These are phyloP conservation scores for Rhopalosiphum padi DNA, from an alignment of 1,140 invertebrate genomes.

Conservation along the genomic window DNA sequence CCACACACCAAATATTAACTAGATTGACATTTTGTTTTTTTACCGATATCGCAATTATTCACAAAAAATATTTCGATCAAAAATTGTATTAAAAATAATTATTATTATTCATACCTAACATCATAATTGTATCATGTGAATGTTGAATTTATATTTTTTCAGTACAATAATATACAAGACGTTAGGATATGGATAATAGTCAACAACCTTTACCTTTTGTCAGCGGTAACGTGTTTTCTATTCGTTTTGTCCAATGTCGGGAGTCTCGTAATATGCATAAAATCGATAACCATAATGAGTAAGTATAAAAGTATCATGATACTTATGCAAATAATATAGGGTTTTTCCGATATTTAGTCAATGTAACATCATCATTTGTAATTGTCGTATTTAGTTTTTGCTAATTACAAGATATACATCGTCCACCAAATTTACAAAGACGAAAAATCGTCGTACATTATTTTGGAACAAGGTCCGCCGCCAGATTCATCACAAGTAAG, in stretches of 20 bases:
- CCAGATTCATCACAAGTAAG: neutral
- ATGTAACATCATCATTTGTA: neutral
- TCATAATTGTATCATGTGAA: neutral
- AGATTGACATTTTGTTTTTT: neutral
- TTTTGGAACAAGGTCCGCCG: neutral
- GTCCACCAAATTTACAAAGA: neutral
- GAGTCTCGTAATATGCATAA: neutral
- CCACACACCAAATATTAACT: neutral
- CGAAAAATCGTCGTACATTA: neutral
- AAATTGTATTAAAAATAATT: neutral
- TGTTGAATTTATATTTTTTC: neutral
- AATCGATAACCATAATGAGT: neutral
- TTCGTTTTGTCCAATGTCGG: neutral
- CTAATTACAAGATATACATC: neutral
- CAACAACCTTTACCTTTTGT: neutral
- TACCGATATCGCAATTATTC: neutral
- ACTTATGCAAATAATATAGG: neutral
- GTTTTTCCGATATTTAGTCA: neutral
- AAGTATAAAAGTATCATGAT: neutral
- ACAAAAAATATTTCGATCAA: neutral
- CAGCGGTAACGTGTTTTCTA: neutral
- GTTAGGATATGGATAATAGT: neutral
- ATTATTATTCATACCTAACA: neutral
- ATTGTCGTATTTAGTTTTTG: neutral
- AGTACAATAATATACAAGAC: neutral